A percentile compares a stretch with the other conserved stretches of the same genome.
These are phyloP conservation scores for Phalangium opilio DNA, from an alignment of 2,888 invertebrate species.

Conservation along the genomic window DNA sequence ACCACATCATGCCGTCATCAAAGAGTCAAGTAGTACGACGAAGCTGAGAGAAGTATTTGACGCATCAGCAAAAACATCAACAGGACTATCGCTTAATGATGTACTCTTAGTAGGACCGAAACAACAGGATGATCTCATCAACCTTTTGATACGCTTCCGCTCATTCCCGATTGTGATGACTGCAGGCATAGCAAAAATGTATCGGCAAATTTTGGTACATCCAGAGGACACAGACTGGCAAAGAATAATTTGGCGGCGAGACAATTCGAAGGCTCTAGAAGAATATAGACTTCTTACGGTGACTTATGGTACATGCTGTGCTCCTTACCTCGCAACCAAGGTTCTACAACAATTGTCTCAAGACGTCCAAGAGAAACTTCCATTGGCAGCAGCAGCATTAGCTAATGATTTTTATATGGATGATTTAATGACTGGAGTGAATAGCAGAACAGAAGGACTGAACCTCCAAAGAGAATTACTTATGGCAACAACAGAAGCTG, in stretches of 20 bases:
- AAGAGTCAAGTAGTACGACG: conserved; percentile 1
- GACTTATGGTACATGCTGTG: conserved; percentile 25
- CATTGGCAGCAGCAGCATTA: conserved; percentile 14
- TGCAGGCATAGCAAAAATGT: conserved; percentile 31
- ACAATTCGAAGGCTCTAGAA: conserved; percentile 17
- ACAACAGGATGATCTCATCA: conserved; percentile 25
- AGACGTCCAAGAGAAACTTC: conserved; percentile 15
- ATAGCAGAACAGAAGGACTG: not conserved
- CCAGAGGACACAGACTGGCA: conserved; percentile 20
- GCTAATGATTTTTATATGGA: conserved; percentile 25
- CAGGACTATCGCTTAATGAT: conserved; percentile 26
- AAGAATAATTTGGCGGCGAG: conserved; percentile 27
- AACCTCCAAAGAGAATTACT: too few species aligned
- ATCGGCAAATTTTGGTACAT: conserved; percentile 23
- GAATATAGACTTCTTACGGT: conserved; percentile 21
- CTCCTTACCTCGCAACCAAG: conserved; percentile 24
- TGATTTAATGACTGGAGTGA: conserved; percentile 8
- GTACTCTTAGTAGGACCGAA: conserved; percentile 25
- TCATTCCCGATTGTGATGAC: conserved; percentile 23
- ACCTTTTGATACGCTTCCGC: conserved; percentile 24
- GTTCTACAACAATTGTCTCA: conserved; percentile 18
- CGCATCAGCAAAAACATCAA: conserved; percentile 2
- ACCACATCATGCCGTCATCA: conserved; percentile 2
- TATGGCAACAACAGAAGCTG: too few species aligned
- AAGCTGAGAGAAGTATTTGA: conserved; percentile 1